Percentiles rank a stretch among this genome's conserved stretches.
phyloP scores from a whole-genome alignment of 2,797 vertebrate genomes.

The Sebastiscus albofasciatus region DNA sequence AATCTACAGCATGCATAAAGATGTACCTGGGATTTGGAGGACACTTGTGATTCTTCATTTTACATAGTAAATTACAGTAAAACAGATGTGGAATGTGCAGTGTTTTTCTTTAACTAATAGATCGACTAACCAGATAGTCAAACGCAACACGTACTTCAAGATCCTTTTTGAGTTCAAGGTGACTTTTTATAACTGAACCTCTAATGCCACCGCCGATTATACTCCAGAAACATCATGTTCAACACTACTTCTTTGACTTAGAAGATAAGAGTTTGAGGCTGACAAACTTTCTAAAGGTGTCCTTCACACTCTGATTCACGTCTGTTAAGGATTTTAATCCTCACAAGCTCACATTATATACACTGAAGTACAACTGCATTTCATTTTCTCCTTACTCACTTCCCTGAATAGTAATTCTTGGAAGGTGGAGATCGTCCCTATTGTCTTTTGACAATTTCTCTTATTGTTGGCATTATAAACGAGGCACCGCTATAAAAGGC shows the following conservation, averaged over 20 bases:
- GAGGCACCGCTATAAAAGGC: constrained; percentile 25
- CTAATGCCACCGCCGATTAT: neutral
- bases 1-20: neutral
- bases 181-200: neutral
- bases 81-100: neutral
- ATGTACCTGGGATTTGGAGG: neutral
- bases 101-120: neutral
- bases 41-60: neutral
- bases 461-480: constrained; percentile 1
- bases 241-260: neutral
- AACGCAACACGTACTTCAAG: neutral
- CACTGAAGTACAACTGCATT: no score
- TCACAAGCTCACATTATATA: neutral
- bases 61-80: neutral
- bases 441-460: neutral
- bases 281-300: neutral
- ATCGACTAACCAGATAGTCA: neutral
- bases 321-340: neutral
- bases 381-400: neutral
- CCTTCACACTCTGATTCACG: neutral
- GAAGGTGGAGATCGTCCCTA: neutral
- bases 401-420: constrained; percentile 4
- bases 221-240: neutral
- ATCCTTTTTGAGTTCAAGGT: neutral
- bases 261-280: neutral